Evolutionary conservation across 2,888 invertebrate species (phyloP).

Genomic region (Colletes collaris): DNA sequence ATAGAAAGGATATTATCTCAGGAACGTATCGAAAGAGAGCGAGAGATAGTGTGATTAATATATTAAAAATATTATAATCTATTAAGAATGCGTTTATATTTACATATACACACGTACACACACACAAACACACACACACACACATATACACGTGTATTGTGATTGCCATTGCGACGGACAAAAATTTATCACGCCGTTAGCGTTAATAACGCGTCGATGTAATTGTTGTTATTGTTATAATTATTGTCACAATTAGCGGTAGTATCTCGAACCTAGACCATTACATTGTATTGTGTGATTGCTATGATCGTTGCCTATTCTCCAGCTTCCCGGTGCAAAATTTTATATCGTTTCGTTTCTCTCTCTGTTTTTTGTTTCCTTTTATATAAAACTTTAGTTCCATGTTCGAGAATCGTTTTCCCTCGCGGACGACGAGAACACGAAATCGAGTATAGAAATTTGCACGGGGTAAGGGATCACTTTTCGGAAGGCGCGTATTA

Average conservation of each 20-base stretch:
- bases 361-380: not conserved
- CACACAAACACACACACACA: slow-evolving; percentile 4
- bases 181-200: slow-evolving; percentile 27
- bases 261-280: slow-evolving; percentile 35
- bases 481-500: slow-evolving; percentile 30
- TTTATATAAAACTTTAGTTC: no score
- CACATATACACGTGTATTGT: slow-evolving; percentile 41
- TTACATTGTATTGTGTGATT: slow-evolving; percentile 50
- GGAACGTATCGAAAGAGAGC: slow-evolving; percentile 53
- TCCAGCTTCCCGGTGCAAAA: slow-evolving; percentile 36
- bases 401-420: no score
- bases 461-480: slow-evolving; percentile 32
- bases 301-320: slow-evolving; percentile 39
- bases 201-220: slow-evolving; percentile 29
- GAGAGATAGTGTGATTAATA: slow-evolving; percentile 56
- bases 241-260: slow-evolving; percentile 48
- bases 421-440: no score
- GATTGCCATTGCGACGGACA: slow-evolving; percentile 56
- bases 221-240: slow-evolving; percentile 61
- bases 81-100: slow-evolving; percentile 52
- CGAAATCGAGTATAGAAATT: slow-evolving; percentile 24
- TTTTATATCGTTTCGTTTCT: slow-evolving; percentile 15
- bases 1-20: slow-evolving; percentile 67
- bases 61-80: slow-evolving; percentile 50
- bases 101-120: not conserved